Base-by-base conservation (phyloP, 2,797 vertebrate species). In the Momotus momota region DNA sequence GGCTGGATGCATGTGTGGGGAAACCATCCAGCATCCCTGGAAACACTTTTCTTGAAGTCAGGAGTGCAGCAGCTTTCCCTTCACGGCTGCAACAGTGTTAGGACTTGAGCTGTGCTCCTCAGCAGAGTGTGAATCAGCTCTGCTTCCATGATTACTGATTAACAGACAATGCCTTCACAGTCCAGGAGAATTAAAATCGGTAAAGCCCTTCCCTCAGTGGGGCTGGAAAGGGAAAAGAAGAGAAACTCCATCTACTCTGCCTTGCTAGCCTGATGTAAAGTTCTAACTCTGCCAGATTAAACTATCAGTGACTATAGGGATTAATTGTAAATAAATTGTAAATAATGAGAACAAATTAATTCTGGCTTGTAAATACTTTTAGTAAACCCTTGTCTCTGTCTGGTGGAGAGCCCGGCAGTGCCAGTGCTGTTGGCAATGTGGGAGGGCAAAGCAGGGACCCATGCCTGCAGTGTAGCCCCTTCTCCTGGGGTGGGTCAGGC, bases 81-180 rank as follows among this genome's bases (percentile, higher is more conserved):
- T 22, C 48, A 14, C 0, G 1, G n/a, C 64, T n/a, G 18, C 58
- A 40, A 5, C 18, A 11, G 46, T 0, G 0, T 1, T 12, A 12
- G 29, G n/a, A 15, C 15, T 33, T 7, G 51, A 29, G 9, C 3
- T 2, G 58, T 5, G 35, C 74, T 62, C 29, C 21, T 49, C 25
- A 48, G 26, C 45, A 31, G 18, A 26, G 41, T 2, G 0, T 83
- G 57, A 31, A 48, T 71, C 72, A 83, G 52, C 69, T 25, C 48
- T 21, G 21, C 3, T 74, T 22, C 54, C 7, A 0, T 2, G 35
- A 3, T 81, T 65, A 74, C 57, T 78, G 61, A 71, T 86, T 91
- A 72, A 87, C 55, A 33, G 48, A 41, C n/a, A 1, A 33, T 20
- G 77, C 21, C 71, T 88, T 11, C 12, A 12, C 6, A 1, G 8